A percentile compares a stretch with the other conserved stretches of the same genome.
These are phyloP conservation scores for Hippopotamus amphibius DNA, from an alignment of 2,113 vertebrate species.

Conservation along the genomic window DNA sequence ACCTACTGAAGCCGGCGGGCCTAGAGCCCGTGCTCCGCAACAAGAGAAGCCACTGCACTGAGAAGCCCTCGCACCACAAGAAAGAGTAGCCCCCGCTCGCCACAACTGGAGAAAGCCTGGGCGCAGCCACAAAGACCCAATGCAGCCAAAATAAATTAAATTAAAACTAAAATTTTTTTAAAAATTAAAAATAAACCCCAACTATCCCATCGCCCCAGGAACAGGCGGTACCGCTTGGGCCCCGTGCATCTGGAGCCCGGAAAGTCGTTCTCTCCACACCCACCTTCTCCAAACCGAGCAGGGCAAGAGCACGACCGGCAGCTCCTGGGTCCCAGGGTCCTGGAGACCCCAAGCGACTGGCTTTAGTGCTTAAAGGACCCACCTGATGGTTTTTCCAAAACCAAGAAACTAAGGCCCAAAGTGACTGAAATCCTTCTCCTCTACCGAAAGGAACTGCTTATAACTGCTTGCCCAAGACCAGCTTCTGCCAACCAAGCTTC, in stretches of 20 bases:
- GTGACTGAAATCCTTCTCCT: not conserved
- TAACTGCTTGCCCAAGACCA: not conserved
- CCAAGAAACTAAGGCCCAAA: not conserved
- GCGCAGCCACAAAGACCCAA: too few species aligned
- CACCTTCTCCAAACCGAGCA: not conserved
- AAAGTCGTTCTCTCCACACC: not conserved
- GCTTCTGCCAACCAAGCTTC: not conserved
- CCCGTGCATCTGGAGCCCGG: not conserved
- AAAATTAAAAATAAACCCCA: too few species aligned
- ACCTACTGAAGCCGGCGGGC: too few species aligned
- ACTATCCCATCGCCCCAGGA: not conserved
- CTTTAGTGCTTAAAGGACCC: not conserved
- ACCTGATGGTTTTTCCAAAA: not conserved
- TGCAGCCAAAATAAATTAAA: too few species aligned
- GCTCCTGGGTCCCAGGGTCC: not conserved
- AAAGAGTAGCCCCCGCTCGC: too few species aligned
- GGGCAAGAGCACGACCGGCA: not conserved
- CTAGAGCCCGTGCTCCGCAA: too few species aligned
- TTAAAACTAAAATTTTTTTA: too few species aligned
- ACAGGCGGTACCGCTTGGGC: rapidly evolving
- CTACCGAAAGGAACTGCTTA: not conserved
- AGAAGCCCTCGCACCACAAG: too few species aligned
- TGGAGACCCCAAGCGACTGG: not conserved
- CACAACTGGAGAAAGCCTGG: too few species aligned
- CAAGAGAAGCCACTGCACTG: too few species aligned